Conservation (phyloP, 2,113 vertebrate genomes). For the Atherinomorus stipes region DNA sequence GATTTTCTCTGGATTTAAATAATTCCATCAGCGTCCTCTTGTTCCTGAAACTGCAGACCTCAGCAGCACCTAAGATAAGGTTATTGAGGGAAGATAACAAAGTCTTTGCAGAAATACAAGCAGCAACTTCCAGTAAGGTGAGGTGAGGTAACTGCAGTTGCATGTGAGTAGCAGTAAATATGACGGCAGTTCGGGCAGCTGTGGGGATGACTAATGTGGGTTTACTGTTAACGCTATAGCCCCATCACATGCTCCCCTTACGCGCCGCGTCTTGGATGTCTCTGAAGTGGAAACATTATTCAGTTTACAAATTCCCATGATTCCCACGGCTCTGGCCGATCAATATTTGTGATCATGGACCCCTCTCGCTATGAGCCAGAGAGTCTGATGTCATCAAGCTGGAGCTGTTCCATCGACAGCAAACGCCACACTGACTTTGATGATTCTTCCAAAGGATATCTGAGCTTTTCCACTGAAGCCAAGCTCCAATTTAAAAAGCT, state of each 20-base stretch:
- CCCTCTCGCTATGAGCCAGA: constrained; percentile 33
- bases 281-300: constrained; percentile 55
- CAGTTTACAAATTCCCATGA: constrained; percentile 61
- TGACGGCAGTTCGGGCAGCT: constrained; percentile 16
- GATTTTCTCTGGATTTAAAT: constrained; percentile 55
- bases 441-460: constrained; percentile 43
- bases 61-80: constrained; percentile 67
- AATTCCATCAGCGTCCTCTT: constrained; percentile 56
- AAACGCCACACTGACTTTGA: constrained; percentile 35
- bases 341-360: constrained; percentile 57
- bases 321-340: constrained; percentile 38
- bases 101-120: constrained; percentile 53
- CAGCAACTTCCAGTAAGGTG: constrained; percentile 46
- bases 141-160: constrained; percentile 30
- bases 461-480: constrained; percentile 30
- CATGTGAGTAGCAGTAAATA: constrained; percentile 20
- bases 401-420: constrained; percentile 16
- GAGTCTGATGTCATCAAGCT: constrained; percentile 55
- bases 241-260: constrained; percentile 36
- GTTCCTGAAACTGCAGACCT: constrained; percentile 58
- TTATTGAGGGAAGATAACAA: constrained; percentile 57
- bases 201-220: constrained; percentile 32
- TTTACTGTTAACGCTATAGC: constrained; percentile 55
- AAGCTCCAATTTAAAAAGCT: constrained; percentile 44
- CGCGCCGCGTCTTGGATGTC: constrained; percentile 17